Evolutionary conservation across 1,140 invertebrate genomes (phyloP).

Genomic region (Hestina assimilis): DNA sequence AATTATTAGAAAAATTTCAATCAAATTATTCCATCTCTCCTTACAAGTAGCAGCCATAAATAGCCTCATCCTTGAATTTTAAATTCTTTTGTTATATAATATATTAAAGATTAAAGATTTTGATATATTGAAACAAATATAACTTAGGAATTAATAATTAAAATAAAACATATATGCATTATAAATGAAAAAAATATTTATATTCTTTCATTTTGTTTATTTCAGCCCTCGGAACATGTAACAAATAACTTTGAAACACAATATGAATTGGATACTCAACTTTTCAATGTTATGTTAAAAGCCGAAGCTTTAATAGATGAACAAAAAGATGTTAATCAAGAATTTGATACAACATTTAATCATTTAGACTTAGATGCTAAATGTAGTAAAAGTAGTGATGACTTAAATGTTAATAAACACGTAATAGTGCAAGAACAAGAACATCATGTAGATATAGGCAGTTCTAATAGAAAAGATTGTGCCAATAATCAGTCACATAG

Average conservation of each 20-base stretch:
- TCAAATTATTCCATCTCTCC: too few relatives aligned
- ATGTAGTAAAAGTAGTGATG: background rate
- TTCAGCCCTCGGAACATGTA: slow-evolving; percentile 32
- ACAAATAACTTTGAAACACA: slow-evolving; percentile 60
- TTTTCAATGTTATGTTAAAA: slow-evolving; percentile 50
- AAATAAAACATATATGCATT: too few relatives aligned
- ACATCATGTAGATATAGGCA: background rate
- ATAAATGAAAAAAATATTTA: too few relatives aligned
- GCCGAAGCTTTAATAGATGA: slow-evolving; percentile 40
- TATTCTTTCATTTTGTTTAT: slow-evolving; percentile 9
- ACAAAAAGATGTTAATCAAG: slow-evolving; percentile 41
- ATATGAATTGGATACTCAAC: slow-evolving; percentile 54
- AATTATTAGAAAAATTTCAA: too few relatives aligned
- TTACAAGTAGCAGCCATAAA: too few relatives aligned
- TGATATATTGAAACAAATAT: too few relatives aligned
- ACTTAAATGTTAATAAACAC: background rate
- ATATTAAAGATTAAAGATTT: too few relatives aligned
- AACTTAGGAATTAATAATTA: too few relatives aligned
- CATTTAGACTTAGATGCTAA: slow-evolving; percentile 14
- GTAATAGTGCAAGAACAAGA: too few relatives aligned
- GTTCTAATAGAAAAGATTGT: background rate
- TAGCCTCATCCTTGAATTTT: too few relatives aligned
- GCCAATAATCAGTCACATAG: slow-evolving; percentile 3
- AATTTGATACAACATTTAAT: slow-evolving; percentile 47
- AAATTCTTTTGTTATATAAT: too few relatives aligned